Conservation (phyloP, 2,888 invertebrate genomes). For the Phyllotreta striolata region DNA sequence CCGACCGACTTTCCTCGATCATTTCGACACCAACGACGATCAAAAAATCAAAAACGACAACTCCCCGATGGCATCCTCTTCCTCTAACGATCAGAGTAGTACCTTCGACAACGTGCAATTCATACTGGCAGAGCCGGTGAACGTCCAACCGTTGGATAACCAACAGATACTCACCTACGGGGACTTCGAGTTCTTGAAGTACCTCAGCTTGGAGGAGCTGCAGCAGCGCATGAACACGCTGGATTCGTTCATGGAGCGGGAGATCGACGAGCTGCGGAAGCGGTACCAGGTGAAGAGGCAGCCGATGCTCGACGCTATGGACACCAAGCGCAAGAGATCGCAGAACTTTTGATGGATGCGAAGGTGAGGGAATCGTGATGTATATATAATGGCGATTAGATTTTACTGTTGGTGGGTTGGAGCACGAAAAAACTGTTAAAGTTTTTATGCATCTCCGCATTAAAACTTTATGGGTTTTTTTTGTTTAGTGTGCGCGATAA, state of each 20-base stretch:
- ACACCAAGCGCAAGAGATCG: slow-evolving; percentile 94
- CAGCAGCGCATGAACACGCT: slow-evolving; percentile 89
- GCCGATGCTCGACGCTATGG: slow-evolving; percentile 98
- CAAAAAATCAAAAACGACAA: slow-evolving; percentile 64
- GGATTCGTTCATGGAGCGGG: slow-evolving; percentile 98
- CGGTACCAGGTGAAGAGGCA: slow-evolving; percentile 97
- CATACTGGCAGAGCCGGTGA: slow-evolving; percentile 19
- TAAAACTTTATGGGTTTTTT: too few relatives aligned
- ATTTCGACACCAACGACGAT: slow-evolving; percentile 84
- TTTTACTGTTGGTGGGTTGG: background rate
- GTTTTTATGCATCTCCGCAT: too few relatives aligned
- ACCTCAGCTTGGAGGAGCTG: slow-evolving; percentile 73
- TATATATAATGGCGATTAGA: background rate
- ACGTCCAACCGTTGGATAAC: slow-evolving; percentile 45
- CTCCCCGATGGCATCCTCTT: background rate
- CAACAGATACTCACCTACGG: slow-evolving; percentile 13
- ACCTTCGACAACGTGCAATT: slow-evolving; percentile 22
- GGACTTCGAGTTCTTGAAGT: slow-evolving; percentile 49
- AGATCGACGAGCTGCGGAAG: slow-evolving; percentile 93
- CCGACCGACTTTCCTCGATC: slow-evolving; percentile 92
- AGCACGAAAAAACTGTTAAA: too few relatives aligned
- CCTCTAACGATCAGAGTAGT: slow-evolving; percentile 38
- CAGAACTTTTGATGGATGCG: slow-evolving; percentile 81
- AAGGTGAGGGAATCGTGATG: background rate
- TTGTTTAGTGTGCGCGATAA: too few relatives aligned